Conservation (phyloP, 2,113 vertebrate species). For the Onychostruthus taczanowskii region DNA sequence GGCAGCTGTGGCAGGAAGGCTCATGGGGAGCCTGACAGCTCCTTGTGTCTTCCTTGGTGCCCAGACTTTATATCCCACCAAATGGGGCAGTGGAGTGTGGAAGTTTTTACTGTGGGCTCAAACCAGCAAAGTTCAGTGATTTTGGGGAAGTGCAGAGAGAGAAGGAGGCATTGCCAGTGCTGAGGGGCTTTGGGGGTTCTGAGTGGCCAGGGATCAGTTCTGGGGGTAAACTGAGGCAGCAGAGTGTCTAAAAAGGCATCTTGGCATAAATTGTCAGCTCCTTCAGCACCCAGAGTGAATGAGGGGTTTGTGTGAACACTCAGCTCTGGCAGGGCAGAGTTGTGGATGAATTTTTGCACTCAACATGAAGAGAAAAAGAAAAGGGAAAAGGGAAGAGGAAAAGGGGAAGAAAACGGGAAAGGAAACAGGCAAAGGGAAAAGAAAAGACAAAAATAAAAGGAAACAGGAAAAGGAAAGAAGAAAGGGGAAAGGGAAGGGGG, state of each 20-base stretch:
- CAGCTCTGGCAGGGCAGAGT: background rate
- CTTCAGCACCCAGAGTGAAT: fast-evolving
- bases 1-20: background rate
- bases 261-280: background rate
- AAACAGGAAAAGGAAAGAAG: no score
- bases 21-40: background rate
- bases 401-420: background rate
- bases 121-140: background rate
- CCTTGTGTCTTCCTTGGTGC: background rate
- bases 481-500: no score
- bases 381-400: fast-evolving
- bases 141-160: background rate
- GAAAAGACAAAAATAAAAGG: fast-evolving
- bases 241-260: background rate
- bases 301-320: background rate
- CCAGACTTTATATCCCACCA: background rate
- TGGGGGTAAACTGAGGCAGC: background rate
- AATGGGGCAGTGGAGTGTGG: background rate
- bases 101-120: background rate
- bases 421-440: fast-evolving
- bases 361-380: fast-evolving
- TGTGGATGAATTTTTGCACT: background rate
- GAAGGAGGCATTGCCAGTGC: background rate
- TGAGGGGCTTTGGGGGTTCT: background rate
- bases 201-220: background rate